A percentile compares a stretch with the other conserved stretches of the same genome.
Conservation (phyloP, 1,140 invertebrate genomes). For the Micrasema minimum region DNA sequence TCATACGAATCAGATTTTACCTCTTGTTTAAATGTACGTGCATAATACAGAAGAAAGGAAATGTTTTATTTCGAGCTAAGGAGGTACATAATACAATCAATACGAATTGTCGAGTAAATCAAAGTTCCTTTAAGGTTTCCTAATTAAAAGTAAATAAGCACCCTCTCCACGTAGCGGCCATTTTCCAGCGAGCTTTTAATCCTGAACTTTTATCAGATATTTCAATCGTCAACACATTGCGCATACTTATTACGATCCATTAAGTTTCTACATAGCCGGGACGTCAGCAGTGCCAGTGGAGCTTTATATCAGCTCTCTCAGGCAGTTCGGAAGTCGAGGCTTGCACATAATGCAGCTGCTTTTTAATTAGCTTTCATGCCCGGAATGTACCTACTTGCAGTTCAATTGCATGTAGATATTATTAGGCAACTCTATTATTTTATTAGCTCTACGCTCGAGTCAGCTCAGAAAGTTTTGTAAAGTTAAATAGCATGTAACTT, state of each 20-base stretch:
- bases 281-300: not conserved
- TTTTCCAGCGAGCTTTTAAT: conserved; percentile 16
- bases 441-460: conserved; percentile 12
- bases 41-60: no score
- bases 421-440: conserved; percentile 50
- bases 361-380: conserved; percentile 49
- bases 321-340: conserved; percentile 22
- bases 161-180: not conserved
- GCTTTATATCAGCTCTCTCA: conserved; percentile 21
- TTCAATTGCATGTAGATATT: conserved; percentile 51
- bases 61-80: no score
- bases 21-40: no score
- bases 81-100: no score
- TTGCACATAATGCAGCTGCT: conserved; percentile 48
- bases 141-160: conserved; percentile 9
- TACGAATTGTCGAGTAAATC: no score
- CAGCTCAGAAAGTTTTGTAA: not conserved
- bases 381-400: conserved; percentile 31
- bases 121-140: not conserved
- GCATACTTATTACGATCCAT: conserved; percentile 29
- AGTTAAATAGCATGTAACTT: no score
- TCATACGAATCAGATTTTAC: no score
- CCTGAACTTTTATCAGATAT: conserved; percentile 11
- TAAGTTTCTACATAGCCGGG: not conserved
- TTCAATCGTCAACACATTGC: conserved; percentile 26